Evolutionary conservation across 2,113 vertebrate genomes (phyloP).

Genomic region (Gasterosteus nipponicus): DNA sequence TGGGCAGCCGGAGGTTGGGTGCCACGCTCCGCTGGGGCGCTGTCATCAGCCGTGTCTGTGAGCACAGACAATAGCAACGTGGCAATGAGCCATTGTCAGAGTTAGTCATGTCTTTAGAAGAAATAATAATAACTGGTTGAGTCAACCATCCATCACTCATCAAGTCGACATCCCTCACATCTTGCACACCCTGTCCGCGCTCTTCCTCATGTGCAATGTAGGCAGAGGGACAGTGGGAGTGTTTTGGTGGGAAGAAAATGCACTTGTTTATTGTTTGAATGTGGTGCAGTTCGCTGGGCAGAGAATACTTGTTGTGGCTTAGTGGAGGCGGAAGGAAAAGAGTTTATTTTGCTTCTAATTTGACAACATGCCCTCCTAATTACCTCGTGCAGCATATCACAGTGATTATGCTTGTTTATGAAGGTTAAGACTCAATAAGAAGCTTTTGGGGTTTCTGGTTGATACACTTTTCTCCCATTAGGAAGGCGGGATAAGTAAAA

Average conservation of each 20-base stretch:
- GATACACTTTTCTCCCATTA: background rate
- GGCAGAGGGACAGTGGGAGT: conserved; percentile 10
- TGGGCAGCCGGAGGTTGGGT: no score
- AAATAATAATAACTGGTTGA: background rate
- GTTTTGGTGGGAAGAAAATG: conserved; percentile 24
- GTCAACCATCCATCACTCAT: no score
- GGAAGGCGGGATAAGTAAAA: background rate
- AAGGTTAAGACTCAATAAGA: conserved; percentile 4
- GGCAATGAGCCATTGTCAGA: no score
- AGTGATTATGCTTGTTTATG: conserved; percentile 22
- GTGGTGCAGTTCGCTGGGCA: conserved; percentile 16
- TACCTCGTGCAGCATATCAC: background rate
- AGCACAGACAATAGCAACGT: no score
- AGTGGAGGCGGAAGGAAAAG: conserved; percentile 35
- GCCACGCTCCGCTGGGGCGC: no score
- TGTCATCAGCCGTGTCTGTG: no score
- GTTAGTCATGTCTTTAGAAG: no score
- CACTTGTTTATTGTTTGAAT: conserved; percentile 31
- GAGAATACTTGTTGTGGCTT: conserved; percentile 24
- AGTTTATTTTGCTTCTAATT: conserved; percentile 26
- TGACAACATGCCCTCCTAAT: conserved; percentile 19
- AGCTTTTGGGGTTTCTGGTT: background rate
- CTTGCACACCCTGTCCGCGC: background rate
- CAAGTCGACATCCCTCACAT: background rate
- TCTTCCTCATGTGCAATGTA: background rate